These are phyloP conservation scores for Sitobion miscanthi DNA, from an alignment of 1,140 invertebrate species.

Conservation along the genomic window DNA sequence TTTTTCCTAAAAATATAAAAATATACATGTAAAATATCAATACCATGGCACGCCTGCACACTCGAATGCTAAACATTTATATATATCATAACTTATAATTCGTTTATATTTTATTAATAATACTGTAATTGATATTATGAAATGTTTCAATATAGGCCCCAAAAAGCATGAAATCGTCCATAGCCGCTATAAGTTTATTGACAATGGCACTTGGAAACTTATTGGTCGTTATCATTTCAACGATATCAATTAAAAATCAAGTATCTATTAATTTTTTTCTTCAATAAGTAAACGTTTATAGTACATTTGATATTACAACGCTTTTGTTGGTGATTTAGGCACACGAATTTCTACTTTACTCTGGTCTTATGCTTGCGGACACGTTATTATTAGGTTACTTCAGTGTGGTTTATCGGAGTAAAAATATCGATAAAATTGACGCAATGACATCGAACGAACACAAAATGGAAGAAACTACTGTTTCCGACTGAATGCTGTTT, in stretches of 20 bases:
- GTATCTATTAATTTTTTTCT: constrained; percentile 61
- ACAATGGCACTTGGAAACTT: constrained; percentile 65
- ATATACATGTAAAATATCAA: neutral
- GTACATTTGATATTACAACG: neutral
- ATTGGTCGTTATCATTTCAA: constrained; percentile 65
- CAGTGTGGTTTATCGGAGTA: constrained; percentile 69
- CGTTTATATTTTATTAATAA: neutral
- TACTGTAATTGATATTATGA: neutral
- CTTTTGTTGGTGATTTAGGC: constrained; percentile 69
- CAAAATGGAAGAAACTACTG: neutral
- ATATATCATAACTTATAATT: neutral
- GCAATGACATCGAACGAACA: neutral
- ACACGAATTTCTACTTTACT: constrained; percentile 87
- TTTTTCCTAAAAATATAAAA: neutral
- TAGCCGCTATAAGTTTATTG: constrained; percentile 64
- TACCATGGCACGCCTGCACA: too few species aligned
- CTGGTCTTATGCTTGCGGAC: constrained; percentile 81
- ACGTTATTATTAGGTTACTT: constrained; percentile 82
- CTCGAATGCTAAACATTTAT: neutral
- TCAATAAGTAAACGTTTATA: constrained; percentile 59
- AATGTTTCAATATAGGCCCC: constrained; percentile 65
- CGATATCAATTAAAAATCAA: constrained; percentile 65
- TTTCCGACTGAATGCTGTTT: neutral
- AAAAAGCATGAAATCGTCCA: constrained; percentile 66
- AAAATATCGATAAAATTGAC: neutral